These are phyloP conservation scores for Halcyon chelicuti DNA, from an alignment of 2,797 vertebrate genomes.

Conservation along the genomic window DNA sequence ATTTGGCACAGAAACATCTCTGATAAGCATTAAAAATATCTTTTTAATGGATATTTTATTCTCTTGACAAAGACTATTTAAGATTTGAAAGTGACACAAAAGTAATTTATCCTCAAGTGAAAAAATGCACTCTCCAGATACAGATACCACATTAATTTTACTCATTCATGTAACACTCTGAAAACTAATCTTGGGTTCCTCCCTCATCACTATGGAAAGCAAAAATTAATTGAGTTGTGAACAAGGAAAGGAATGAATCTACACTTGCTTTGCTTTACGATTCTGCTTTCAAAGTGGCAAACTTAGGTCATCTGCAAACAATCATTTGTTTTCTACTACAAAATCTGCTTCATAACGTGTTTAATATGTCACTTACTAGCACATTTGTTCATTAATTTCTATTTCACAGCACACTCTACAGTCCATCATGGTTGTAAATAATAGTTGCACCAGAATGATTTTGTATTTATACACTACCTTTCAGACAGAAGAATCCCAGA, in stretches of 20 bases:
- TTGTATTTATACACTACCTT: background rate
- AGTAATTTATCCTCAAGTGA: conserved; percentile 51
- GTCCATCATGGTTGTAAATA: background rate
- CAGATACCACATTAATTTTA: conserved; percentile 54
- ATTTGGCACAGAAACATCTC: conserved; percentile 64
- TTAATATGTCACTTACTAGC: background rate
- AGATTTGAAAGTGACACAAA: conserved; percentile 63
- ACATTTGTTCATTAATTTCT: background rate
- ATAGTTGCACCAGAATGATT: background rate
- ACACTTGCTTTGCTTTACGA: background rate
- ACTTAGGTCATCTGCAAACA: background rate
- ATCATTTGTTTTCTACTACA: background rate
- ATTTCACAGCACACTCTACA: background rate
- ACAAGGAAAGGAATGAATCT: conserved; percentile 33
- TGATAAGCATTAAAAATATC: conserved; percentile 70
- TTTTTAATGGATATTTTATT: conserved; percentile 72
- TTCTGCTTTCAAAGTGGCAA: background rate
- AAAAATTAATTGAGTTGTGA: conserved; percentile 39
- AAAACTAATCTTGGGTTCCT: conserved; percentile 58
- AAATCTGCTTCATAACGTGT: background rate
- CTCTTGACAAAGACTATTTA: conserved; percentile 53
- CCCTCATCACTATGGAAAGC: conserved; percentile 23
- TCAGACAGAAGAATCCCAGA: conserved; percentile 7
- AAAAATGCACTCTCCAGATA: conserved; percentile 49
- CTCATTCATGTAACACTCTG: conserved; percentile 49